Base-by-base conservation (phyloP, 2,113 vertebrate genomes). In the Rutilus rutilus region DNA sequence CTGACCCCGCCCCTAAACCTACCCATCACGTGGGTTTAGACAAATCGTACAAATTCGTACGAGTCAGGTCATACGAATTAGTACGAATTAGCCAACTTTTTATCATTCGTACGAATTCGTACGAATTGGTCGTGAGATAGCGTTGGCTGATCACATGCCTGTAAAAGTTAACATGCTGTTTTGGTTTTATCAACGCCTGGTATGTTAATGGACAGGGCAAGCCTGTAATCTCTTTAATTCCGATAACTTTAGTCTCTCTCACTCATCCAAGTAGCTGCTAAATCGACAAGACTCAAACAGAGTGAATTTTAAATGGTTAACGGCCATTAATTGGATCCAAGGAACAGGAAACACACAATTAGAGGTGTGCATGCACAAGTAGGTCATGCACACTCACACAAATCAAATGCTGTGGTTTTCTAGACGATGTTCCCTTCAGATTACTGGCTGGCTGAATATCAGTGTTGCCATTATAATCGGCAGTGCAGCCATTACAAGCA, bases 171-270 rank as follows among this genome's bases (percentile, higher is more conserved):
- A 25, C 25, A 50, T 21, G 15, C 79, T 64, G 25, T 25, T 81
- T 50, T 12, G 10, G 42, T 67, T 93, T 89, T 91, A 92, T 93
- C 94, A 93, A 91, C 78, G 47, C 67, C 87, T 88, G 88, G 89
- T 91, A 90, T 91, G 90, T 90, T 92, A 94, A 92, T 92, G 90
- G 91, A 92, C 87, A 93, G 91, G 92, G 93, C 91, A 93, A 89
- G 92, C 86, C 59, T 30, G 60, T 92, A 91, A 94, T 93, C 93
- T 91, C 89, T 92, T 89, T 88, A 90, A 91, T 91, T 87, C 88
- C 62, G 74, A 88, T 88, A 89, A 91, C 86, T 87, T 89, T 84
- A 83, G 88, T 89, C 80, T 92, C 88, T n/a, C 86, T 89, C 90
- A 92, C 85, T 91, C 91, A 89, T 91, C 89, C 89, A 88, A 71